Evolutionary conservation across 2,113 vertebrate genomes (phyloP).

Genomic region (Fulmarus glacialis): DNA sequence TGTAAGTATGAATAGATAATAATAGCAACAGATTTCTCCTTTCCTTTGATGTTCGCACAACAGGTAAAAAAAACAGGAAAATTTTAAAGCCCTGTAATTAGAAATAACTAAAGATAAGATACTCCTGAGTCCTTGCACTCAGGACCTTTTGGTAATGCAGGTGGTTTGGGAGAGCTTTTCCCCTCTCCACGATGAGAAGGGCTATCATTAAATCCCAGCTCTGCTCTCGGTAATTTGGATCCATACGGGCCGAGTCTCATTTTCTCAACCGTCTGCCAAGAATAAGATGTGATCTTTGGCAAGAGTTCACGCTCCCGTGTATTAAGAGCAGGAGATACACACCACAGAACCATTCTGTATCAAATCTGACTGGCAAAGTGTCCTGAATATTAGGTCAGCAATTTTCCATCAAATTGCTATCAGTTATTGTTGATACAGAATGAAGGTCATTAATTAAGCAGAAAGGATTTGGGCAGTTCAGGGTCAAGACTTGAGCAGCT

Average conservation of each 20-base stretch:
- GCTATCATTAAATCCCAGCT: neutral
- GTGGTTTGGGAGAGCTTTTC: neutral
- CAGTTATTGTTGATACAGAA: slow-evolving; percentile 17
- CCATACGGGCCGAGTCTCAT: neutral
- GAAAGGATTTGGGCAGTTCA: slow-evolving; percentile 9
- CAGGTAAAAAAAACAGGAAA: neutral
- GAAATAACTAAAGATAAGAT: neutral
- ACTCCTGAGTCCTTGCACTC: neutral
- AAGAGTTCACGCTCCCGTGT: neutral
- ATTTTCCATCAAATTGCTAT: slow-evolving; percentile 31
- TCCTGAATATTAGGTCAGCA: neutral
- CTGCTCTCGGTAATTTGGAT: neutral
- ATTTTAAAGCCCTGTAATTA: neutral
- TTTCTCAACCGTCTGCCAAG: slow-evolving; percentile 8
- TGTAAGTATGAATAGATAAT: neutral
- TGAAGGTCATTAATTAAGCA: slow-evolving; percentile 31
- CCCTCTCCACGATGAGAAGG: neutral
- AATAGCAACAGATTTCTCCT: neutral
- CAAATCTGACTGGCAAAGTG: neutral
- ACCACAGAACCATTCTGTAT: slow-evolving; percentile 11
- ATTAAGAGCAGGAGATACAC: neutral
- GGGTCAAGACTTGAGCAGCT: neutral
- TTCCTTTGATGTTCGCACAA: neutral
- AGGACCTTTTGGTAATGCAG: neutral
- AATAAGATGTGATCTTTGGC: slow-evolving; percentile 3